These are phyloP conservation scores for Hemibagrus wyckioides DNA, from an alignment of 2,113 vertebrate species.

Conservation along the genomic window DNA sequence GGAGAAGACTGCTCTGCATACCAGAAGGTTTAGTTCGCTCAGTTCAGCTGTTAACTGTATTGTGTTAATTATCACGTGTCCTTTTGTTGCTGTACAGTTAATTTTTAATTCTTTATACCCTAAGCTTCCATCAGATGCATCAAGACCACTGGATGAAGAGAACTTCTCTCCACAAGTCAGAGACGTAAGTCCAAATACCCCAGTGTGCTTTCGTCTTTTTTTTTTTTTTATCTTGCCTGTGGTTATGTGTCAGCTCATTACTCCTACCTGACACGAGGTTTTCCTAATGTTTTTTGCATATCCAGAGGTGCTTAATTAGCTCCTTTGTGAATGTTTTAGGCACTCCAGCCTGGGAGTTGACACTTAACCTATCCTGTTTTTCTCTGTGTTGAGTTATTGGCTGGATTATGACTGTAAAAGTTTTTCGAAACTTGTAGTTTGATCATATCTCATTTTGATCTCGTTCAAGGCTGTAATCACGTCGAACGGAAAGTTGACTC, in stretches of 20 bases:
- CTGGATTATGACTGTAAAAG: not conserved
- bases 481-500: conserved; percentile 89
- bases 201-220: no score
- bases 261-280: not conserved
- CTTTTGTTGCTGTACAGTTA: not conserved
- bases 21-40: not conserved
- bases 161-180: conserved; percentile 87
- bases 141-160: conserved; percentile 83
- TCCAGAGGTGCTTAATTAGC: not conserved
- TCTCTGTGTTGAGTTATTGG: not conserved
- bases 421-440: not conserved
- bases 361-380: not conserved
- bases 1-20: conserved; percentile 25
- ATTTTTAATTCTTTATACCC: conserved; percentile 39
- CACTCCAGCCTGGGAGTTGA: not conserved
- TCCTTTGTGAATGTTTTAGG: not conserved
- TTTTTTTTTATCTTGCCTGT: not conserved
- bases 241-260: not conserved
- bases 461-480: conserved; percentile 87
- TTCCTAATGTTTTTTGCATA: not conserved
- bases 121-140: conserved; percentile 88
- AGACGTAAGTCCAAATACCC: conserved; percentile 81
- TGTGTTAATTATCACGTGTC: not conserved
- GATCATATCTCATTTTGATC: conserved; percentile 56
- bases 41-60: not conserved